Evolutionary conservation across 2,113 vertebrate genomes (phyloP).

Genomic region (Acanthisitta chloris): DNA sequence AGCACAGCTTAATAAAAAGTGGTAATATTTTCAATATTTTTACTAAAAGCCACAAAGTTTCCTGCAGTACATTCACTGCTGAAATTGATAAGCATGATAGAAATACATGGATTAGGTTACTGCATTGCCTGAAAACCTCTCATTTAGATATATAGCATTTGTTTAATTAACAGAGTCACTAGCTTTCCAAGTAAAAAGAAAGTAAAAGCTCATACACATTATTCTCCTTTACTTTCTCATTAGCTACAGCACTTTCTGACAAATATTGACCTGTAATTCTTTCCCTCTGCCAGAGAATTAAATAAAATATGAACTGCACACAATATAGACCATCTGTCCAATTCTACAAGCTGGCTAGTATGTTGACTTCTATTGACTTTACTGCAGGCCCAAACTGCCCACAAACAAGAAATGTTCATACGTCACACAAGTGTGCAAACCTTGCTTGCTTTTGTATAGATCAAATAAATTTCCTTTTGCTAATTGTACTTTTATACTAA

Average conservation of each 20-base stretch:
- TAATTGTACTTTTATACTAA: background rate
- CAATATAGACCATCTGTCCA: background rate
- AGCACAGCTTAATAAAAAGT: background rate
- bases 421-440: background rate
- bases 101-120: background rate
- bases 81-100: background rate
- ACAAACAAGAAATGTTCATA: background rate
- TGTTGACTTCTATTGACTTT: background rate
- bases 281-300: conserved; percentile 37
- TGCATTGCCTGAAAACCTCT: background rate
- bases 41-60: background rate
- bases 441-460: background rate
- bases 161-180: background rate
- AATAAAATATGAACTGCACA: conserved; percentile 53
- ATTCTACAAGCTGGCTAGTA: background rate
- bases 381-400: background rate
- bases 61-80: background rate
- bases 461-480: background rate
- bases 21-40: background rate
- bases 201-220: background rate
- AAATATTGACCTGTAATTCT: conserved; percentile 53
- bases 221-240: conserved; percentile 37
- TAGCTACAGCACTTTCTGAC: conserved; percentile 47
- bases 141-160: background rate
- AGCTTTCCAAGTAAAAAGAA: conserved; percentile 12